Conservation (phyloP, 2,113 vertebrate genomes). For the Rhinolophus sinicus region DNA sequence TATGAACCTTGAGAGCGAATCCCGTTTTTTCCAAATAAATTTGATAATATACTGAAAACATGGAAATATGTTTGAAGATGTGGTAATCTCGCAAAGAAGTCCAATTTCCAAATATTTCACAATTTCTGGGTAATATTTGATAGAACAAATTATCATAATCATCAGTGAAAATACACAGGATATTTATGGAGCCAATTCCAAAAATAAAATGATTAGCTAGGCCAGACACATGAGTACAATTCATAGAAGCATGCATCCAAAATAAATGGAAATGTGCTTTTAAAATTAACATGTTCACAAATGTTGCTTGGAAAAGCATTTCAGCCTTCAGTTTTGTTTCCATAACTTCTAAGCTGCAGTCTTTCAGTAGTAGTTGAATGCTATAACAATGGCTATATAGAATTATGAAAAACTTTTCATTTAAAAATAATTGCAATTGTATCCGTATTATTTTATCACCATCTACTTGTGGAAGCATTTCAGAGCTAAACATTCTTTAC, state of each 20-base stretch:
- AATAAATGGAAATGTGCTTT: constrained; percentile 41
- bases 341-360: constrained; percentile 26
- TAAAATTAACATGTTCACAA: constrained; percentile 24
- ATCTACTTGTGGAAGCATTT: background rate
- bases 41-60: background rate
- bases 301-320: background rate
- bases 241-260: background rate
- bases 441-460: background rate
- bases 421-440: constrained; percentile 5
- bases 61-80: background rate
- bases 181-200: background rate
- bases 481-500: background rate
- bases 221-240: background rate
- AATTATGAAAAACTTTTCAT: constrained; percentile 9
- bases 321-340: background rate
- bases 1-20: background rate
- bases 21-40: background rate
- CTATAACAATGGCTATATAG: background rate
- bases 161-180: background rate
- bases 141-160: constrained; percentile 44
- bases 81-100: background rate
- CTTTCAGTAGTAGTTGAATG: background rate
- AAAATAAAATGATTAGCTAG: constrained; percentile 50
- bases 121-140: constrained; percentile 10
- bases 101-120: background rate